A percentile compares a stretch with the other conserved stretches of the same genome.
Evolutionary conservation across 2,113 vertebrate species (phyloP).

Genomic region (Lepus timidus): DNA sequence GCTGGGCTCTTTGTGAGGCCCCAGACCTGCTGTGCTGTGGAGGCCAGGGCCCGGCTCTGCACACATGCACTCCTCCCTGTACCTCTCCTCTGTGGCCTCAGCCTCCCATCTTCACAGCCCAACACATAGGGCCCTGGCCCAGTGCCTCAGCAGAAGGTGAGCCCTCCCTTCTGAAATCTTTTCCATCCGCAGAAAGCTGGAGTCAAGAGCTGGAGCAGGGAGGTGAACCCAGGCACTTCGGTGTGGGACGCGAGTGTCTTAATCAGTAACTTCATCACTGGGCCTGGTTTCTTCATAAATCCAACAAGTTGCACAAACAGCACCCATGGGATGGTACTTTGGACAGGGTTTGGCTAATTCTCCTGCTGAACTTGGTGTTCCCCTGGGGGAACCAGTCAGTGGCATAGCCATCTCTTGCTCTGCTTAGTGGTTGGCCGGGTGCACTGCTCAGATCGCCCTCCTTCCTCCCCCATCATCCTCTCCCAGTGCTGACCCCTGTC

Average conservation of each 20-base stretch:
- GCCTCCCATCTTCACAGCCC: neutral
- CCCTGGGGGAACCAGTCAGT: neutral
- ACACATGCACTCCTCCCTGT: neutral
- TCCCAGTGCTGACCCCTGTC: too few species aligned
- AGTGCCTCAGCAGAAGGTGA: neutral
- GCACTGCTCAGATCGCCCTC: accelerated
- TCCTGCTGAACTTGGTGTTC: neutral
- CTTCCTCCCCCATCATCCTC: accelerated
- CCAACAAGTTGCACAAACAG: neutral
- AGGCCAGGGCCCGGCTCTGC: accelerated
- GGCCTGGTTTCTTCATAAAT: too few species aligned
- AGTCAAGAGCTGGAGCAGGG: too few species aligned
- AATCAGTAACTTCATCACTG: too few species aligned
- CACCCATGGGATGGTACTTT: neutral
- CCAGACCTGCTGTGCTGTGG: neutral
- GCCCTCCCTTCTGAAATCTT: neutral
- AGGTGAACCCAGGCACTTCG: too few species aligned
- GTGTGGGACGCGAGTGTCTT: too few species aligned
- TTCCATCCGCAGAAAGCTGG: too few species aligned
- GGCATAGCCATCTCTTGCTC: neutral
- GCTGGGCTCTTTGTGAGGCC: neutral
- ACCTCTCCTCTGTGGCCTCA: neutral
- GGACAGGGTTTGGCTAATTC: neutral
- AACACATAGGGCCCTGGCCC: too few species aligned
- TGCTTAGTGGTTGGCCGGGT: neutral